Conservation (phyloP, 2,113 vertebrate genomes). For the Oreochromis spilurus region DNA sequence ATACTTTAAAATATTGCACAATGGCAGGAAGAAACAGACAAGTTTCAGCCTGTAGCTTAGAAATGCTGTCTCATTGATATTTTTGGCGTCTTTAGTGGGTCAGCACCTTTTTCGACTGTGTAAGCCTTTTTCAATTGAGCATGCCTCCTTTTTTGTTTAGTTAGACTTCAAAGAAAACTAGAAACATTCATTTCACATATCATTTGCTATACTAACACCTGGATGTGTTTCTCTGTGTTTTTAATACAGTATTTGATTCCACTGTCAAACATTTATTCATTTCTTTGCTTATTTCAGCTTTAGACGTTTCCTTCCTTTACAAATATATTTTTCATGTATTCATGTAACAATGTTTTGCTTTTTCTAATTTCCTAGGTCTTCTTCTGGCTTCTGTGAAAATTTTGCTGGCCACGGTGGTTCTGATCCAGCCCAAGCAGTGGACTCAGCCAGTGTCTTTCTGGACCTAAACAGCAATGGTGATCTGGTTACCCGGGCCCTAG, state of each 20-base stretch:
- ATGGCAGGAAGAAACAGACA: background rate
- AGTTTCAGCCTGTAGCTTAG: background rate
- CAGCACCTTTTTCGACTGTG: background rate
- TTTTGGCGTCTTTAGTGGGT: background rate
- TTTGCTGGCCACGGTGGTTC: conserved; percentile 44
- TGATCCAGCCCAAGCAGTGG: conserved; percentile 33
- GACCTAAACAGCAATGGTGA: conserved; percentile 69
- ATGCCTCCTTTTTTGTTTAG: background rate
- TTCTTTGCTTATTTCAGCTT: background rate
- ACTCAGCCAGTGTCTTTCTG: conserved; percentile 67
- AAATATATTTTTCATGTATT: background rate
- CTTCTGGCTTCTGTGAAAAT: conserved; percentile 74
- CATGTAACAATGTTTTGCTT: background rate
- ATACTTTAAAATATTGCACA: background rate
- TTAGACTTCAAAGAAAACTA: background rate
- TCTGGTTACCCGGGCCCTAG: conserved; percentile 58
- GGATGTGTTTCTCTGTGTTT: background rate
- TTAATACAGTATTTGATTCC: background rate
- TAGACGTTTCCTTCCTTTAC: background rate
- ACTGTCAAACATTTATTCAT: background rate
- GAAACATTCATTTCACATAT: background rate
- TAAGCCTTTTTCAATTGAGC: background rate
- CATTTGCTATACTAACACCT: background rate
- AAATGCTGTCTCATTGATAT: background rate
- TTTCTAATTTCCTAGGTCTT: conserved; percentile 53